These are phyloP conservation scores for Stegostoma tigrinum DNA, from an alignment of 2,113 vertebrate genomes.

Conservation along the genomic window DNA sequence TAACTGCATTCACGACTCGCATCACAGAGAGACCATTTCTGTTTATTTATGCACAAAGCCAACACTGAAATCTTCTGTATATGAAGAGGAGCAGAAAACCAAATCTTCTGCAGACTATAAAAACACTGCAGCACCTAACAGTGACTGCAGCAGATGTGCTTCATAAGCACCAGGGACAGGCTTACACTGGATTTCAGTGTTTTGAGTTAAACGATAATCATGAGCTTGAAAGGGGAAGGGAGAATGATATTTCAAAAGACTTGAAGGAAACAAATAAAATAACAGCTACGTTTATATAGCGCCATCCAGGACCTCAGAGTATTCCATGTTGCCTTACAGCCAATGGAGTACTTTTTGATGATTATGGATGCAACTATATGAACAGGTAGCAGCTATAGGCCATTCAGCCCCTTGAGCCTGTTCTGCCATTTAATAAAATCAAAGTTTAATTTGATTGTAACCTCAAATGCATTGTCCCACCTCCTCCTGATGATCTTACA, in stretches of 20 bases:
- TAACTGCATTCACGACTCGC: background rate
- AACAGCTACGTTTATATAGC: too few relatives aligned
- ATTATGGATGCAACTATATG: too few relatives aligned
- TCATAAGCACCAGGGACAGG: background rate
- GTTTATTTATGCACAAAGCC: background rate
- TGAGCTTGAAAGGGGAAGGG: background rate
- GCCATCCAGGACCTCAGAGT: too few relatives aligned
- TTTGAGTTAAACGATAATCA: background rate
- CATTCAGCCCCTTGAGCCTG: too few relatives aligned
- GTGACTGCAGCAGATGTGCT: background rate
- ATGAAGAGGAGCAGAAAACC: background rate
- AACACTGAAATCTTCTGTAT: background rate
- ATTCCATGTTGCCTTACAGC: too few relatives aligned
- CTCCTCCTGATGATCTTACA: too few relatives aligned
- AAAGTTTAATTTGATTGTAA: too few relatives aligned
- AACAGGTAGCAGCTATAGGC: too few relatives aligned
- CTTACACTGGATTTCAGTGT: background rate
- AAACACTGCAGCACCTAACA: background rate
- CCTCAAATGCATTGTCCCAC: too few relatives aligned
- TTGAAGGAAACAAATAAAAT: background rate
- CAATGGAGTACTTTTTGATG: too few relatives aligned
- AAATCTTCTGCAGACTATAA: background rate
- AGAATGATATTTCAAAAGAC: background rate
- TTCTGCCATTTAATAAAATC: too few relatives aligned
- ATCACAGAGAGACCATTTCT: too few relatives aligned